phyloP scores from a whole-genome alignment of 2,797 vertebrate species.

The Crocidura indochinensis region DNA sequence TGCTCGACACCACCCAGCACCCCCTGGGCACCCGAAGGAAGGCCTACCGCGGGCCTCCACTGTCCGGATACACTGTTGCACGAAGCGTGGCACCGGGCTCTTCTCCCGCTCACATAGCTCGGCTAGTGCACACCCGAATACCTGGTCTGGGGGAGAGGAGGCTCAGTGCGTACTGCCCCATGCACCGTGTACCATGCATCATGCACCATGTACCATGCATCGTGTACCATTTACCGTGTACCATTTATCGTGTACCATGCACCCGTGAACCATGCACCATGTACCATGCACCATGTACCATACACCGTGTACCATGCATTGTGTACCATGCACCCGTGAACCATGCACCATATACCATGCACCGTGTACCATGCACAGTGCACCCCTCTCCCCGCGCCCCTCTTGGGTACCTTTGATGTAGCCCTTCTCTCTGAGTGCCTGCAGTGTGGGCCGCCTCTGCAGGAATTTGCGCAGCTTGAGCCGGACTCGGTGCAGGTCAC shows the following conservation, averaged over 20 bases:
- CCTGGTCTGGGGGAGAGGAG: slow-evolving; percentile 92
- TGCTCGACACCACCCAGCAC: too few species aligned
- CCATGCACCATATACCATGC: too few species aligned
- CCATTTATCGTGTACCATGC: too few species aligned
- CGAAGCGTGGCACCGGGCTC: slow-evolving; percentile 92
- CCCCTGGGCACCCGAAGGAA: too few species aligned
- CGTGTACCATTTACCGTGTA: too few species aligned
- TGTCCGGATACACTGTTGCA: slow-evolving; percentile 93
- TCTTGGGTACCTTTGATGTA: slow-evolving; percentile 93
- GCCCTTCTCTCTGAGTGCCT: slow-evolving; percentile 96
- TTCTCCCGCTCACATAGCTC: slow-evolving; percentile 93
- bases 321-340: too few species aligned
- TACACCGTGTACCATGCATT: too few species aligned
- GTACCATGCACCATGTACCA: too few species aligned
- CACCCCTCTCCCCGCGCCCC: accelerated
- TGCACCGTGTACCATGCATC: accelerated
- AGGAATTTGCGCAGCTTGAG: slow-evolving; percentile 96
- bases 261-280: accelerated
- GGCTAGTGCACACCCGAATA: slow-evolving; percentile 95
- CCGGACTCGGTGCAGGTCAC: slow-evolving; percentile 93
- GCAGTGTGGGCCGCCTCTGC: slow-evolving; percentile 95
- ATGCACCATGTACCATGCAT: too few species aligned
- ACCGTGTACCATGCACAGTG: too few species aligned
- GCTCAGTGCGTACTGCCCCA: background rate
- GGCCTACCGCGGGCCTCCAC: slow-evolving; percentile 95